Evolutionary conservation across 2,113 vertebrate species (phyloP).

Genomic region (Pelobates fuscus): DNA sequence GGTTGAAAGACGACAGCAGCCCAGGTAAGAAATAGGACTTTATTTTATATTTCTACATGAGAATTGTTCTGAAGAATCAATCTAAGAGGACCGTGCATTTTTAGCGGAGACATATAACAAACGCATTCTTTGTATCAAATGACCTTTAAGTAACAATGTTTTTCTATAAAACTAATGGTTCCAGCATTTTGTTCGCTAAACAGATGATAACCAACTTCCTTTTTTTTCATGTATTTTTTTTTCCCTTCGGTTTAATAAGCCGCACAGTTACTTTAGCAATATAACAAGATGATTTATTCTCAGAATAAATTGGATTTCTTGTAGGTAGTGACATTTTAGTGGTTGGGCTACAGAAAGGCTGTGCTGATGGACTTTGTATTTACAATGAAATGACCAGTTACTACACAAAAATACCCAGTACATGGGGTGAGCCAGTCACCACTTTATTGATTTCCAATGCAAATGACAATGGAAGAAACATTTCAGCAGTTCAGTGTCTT

Average conservation of each 20-base stretch:
- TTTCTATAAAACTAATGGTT: constrained; percentile 26
- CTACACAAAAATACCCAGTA: too few species aligned
- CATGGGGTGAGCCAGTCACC: too few species aligned
- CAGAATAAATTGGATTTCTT: background rate
- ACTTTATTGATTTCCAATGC: too few species aligned
- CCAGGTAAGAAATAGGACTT: constrained; percentile 63
- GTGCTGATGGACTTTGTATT: background rate
- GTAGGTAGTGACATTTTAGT: background rate
- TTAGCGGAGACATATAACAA: background rate
- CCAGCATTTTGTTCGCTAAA: constrained; percentile 19
- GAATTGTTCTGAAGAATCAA: too few species aligned
- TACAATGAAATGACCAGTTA: too few species aligned
- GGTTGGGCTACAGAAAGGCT: background rate
- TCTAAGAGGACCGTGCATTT: background rate
- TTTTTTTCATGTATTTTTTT: constrained; percentile 11
- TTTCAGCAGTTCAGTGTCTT: too few species aligned
- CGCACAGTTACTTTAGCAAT: background rate
- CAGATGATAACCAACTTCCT: constrained; percentile 31
- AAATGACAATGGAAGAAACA: too few species aligned
- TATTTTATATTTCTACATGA: background rate
- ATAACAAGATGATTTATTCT: background rate
- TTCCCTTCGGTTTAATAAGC: background rate
- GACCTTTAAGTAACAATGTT: constrained; percentile 27
- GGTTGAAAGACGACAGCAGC: constrained; percentile 64
- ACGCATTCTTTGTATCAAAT: constrained; percentile 15